Percentiles rank a stretch among this genome's conserved stretches.
phyloP scores from a whole-genome alignment of 2,797 vertebrate genomes.

The Rhinichthys osculus region DNA sequence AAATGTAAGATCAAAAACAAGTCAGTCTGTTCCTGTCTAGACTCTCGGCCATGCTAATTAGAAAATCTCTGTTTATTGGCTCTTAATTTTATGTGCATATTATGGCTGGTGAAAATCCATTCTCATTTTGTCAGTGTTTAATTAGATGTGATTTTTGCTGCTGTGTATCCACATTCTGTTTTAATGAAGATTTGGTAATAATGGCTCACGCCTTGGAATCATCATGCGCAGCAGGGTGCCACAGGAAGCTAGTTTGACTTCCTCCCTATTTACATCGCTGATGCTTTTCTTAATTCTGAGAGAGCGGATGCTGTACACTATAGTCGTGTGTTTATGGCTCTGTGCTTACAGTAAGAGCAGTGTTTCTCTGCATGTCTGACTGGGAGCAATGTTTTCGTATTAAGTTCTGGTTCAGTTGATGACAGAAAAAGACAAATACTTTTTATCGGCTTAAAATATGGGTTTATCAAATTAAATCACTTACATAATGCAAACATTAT shows the following conservation, averaged over 20 bases:
- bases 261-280: constrained; percentile 2
- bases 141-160: constrained; percentile 47
- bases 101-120: constrained; percentile 38
- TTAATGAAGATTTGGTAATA: constrained; percentile 54
- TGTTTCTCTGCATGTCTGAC: neutral
- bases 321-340: neutral
- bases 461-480: neutral
- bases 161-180: constrained; percentile 36
- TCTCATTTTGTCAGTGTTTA: constrained; percentile 49
- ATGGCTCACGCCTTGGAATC: constrained; percentile 34
- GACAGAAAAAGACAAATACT: neutral
- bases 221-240: constrained; percentile 28
- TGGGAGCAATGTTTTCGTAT: neutral
- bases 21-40: constrained; percentile 24
- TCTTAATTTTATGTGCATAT: constrained; percentile 46
- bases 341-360: neutral
- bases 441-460: neutral
- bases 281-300: constrained; percentile 17
- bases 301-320: neutral
- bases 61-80: constrained; percentile 44
- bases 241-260: constrained; percentile 13
- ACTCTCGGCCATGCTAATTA: constrained; percentile 44
- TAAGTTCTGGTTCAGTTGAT: constrained; percentile 28
- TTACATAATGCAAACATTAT: neutral
- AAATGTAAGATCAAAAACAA: constrained; percentile 29